Conservation (phyloP, 30 jellyfish, hydroid and myxozoan genomes). For the Aurelia sp. region DNA sequence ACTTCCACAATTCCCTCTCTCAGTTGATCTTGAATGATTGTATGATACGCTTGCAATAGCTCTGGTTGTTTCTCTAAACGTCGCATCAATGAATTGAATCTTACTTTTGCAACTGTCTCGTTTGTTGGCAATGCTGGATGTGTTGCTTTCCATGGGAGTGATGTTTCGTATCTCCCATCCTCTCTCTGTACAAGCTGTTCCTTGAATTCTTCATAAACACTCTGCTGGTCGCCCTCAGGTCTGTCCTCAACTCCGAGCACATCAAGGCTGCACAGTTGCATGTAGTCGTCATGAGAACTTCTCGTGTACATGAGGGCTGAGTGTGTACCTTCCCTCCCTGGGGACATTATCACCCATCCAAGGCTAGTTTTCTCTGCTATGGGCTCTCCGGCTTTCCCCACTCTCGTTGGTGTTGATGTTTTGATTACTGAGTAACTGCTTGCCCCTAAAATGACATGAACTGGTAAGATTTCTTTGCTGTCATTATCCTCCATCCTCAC, state of each 20-base stretch:
- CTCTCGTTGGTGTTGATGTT: conserved; percentile 64
- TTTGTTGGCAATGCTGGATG: conserved; percentile 50
- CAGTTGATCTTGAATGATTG: conserved; percentile 53
- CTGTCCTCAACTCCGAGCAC: conserved; percentile 77
- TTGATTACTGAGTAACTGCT: conserved; percentile 54
- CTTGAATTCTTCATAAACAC: conserved; percentile 67
- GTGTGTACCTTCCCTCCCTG: conserved; percentile 45
- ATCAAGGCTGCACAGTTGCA: conserved; percentile 70
- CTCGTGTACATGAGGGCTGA: conserved; percentile 43
- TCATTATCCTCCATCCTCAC: conserved; percentile 59
- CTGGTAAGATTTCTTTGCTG: conserved; percentile 30
- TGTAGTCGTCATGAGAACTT: conserved; percentile 67
- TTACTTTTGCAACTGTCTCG: conserved; percentile 41
- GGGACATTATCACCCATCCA: conserved; percentile 90
- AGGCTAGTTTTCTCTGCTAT: conserved; percentile 78
- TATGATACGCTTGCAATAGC: conserved; percentile 54
- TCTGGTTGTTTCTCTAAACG: conserved; percentile 54
- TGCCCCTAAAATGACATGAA: conserved; percentile 67
- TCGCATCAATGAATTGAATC: conserved; percentile 42
- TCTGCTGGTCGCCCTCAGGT: conserved; percentile 72
- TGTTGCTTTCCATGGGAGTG: not conserved
- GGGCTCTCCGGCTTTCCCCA: conserved; percentile 74
- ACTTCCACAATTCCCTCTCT: conserved; percentile 73
- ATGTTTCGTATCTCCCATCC: conserved; percentile 64
- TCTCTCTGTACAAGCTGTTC: conserved; percentile 58